phyloP scores from a whole-genome alignment of 1,140 invertebrate genomes.

The Conopomorpha cramerella region DNA sequence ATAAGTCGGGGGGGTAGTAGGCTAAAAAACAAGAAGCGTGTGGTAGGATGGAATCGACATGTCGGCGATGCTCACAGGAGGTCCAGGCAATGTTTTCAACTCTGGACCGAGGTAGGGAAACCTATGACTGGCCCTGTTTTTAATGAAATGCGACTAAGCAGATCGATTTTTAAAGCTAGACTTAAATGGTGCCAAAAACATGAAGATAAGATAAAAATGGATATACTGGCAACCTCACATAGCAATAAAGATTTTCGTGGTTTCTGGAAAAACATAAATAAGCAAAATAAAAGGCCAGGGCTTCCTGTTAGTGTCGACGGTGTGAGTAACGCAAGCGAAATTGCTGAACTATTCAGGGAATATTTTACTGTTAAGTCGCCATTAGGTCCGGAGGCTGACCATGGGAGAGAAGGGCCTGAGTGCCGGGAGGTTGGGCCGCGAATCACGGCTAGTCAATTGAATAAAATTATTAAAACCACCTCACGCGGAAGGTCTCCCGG shows the following conservation, averaged over 20 bases:
- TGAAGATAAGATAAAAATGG: slow-evolving; percentile 2
- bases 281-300: background rate
- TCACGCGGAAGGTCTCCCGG: background rate
- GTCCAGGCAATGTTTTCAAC: background rate
- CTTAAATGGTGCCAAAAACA: slow-evolving; percentile 5
- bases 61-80: slow-evolving; percentile 1
- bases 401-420: background rate
- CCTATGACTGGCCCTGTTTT: background rate
- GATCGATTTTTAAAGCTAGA: slow-evolving; percentile 2
- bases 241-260: background rate
- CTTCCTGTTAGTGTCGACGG: background rate
- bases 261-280: background rate
- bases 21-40: background rate
- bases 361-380: background rate
- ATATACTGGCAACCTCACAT: slow-evolving; percentile 1
- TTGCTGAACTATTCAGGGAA: background rate
- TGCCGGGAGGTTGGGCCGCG: background rate
- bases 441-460: background rate
- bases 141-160: slow-evolving; percentile 1
- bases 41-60: slow-evolving; percentile 2
- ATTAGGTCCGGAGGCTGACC: background rate
- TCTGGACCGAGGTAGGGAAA: background rate
- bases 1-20: too few species aligned
- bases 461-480: background rate
- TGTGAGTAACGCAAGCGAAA: background rate